phyloP scores from a whole-genome alignment of 2,888 invertebrate species.

The Andrena praecox region DNA sequence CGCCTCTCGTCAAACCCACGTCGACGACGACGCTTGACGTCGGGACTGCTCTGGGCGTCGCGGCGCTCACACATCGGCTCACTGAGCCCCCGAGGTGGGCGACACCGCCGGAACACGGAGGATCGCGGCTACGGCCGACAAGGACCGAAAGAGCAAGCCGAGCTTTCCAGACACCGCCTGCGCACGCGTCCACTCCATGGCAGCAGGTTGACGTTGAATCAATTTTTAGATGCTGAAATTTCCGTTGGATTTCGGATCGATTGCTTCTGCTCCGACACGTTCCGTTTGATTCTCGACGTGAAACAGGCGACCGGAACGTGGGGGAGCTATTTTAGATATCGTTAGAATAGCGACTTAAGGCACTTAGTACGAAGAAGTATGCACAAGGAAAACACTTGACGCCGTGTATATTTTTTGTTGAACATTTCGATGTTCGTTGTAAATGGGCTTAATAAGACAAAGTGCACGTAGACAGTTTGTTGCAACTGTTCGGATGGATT shows the following conservation, averaged over 20 bases:
- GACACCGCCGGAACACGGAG: constrained; percentile 70
- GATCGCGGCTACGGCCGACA: constrained; percentile 71
- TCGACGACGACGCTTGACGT: constrained; percentile 61
- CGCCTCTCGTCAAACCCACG: constrained; percentile 58
- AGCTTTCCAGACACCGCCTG: constrained; percentile 58
- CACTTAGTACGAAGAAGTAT: too few species aligned
- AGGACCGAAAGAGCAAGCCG: constrained; percentile 70
- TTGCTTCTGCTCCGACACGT: constrained; percentile 5
- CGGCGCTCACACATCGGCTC: constrained; percentile 78
- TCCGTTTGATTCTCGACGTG: too few species aligned
- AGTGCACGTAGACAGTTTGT: too few species aligned
- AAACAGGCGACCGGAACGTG: too few species aligned
- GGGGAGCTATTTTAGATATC: too few species aligned
- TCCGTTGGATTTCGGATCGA: constrained; percentile 43
- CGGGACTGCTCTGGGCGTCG: constrained; percentile 72
- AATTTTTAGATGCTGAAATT: constrained; percentile 44
- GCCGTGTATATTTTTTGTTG: too few species aligned
- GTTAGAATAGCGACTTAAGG: too few species aligned
- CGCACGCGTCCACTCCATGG: constrained; percentile 62
- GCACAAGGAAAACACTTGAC: too few species aligned
- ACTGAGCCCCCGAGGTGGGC: constrained; percentile 74
- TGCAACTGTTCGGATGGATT: too few species aligned
- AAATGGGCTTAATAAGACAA: too few species aligned
- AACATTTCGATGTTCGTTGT: too few species aligned
- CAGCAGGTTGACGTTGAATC: constrained; percentile 20